Conservation (phyloP, 1,140 invertebrate genomes). For the Tetramorium simillimum region DNA sequence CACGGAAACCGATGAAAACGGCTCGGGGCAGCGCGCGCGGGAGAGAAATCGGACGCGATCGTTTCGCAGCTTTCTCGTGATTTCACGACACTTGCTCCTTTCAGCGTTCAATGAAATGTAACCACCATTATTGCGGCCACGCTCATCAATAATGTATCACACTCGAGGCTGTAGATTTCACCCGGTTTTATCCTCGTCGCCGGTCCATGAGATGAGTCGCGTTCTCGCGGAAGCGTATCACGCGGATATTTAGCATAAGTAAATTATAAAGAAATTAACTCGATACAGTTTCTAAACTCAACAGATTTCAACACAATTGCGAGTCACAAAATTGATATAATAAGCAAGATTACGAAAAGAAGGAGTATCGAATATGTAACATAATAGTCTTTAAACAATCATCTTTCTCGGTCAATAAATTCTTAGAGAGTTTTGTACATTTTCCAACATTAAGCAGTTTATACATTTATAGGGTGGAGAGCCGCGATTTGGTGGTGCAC, state of each 20-base stretch:
- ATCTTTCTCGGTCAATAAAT: background rate
- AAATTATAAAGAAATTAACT: background rate
- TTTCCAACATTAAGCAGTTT: background rate
- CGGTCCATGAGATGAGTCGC: background rate
- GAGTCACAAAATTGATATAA: background rate
- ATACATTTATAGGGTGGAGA: slow-evolving; percentile 85
- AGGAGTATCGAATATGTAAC: background rate
- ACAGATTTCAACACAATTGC: background rate
- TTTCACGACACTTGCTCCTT: slow-evolving; percentile 48
- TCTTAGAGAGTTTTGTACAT: background rate
- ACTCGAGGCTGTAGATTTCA: background rate
- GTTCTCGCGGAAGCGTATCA: background rate
- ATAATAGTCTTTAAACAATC: background rate
- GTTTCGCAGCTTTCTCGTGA: slow-evolving; percentile 56
- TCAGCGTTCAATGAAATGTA: slow-evolving; percentile 25
- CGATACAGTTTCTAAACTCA: background rate
- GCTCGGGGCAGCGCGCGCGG: background rate
- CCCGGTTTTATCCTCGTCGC: background rate
- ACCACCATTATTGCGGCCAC: slow-evolving; percentile 1
- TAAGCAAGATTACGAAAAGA: background rate
- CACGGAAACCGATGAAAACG: slow-evolving; percentile 28
- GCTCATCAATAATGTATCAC: slow-evolving; percentile 51
- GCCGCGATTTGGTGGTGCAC: slow-evolving; percentile 89
- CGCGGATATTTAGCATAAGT: background rate
- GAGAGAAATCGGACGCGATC: slow-evolving; percentile 59